A percentile compares a stretch with the other conserved stretches of the same genome.
These are phyloP conservation scores for Onychostoma macrolepis DNA, from an alignment of 2,113 vertebrate genomes.

Conservation along the genomic window DNA sequence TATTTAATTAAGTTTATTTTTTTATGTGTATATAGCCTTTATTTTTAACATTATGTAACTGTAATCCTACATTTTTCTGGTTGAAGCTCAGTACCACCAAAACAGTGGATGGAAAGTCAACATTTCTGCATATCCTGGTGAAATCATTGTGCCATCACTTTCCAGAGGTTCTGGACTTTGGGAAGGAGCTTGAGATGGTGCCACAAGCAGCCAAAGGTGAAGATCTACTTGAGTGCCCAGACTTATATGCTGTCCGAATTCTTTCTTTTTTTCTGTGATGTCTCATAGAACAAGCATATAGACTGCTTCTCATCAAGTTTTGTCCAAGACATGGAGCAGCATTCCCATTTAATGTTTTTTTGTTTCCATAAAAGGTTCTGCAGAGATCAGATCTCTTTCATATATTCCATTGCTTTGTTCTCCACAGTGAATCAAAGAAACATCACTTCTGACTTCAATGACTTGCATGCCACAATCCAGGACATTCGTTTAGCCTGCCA, in stretches of 20 bases:
- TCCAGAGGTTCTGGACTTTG: constrained; percentile 94
- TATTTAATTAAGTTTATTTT: too few relatives aligned
- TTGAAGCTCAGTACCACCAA: constrained; percentile 94
- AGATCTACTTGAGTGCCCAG: background rate
- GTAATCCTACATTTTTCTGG: background rate
- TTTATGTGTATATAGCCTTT: background rate
- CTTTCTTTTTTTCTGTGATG: background rate
- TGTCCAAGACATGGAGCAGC: background rate
- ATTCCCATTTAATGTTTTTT: background rate
- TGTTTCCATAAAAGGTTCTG: background rate
- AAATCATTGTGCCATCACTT: constrained; percentile 97
- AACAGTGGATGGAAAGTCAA: constrained; percentile 96
- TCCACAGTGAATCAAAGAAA: constrained; percentile 89
- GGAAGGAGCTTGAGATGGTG: constrained; percentile 94
- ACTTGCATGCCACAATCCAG: constrained; percentile 86
- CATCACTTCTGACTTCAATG: constrained; percentile 85
- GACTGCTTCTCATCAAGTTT: background rate
- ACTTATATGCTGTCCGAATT: background rate
- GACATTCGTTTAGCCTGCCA: constrained; percentile 92
- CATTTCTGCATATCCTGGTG: constrained; percentile 96
- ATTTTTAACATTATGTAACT: background rate
- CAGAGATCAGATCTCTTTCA: background rate
- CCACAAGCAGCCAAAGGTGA: constrained; percentile 95
- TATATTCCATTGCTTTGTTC: background rate
- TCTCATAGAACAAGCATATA: background rate